Evolutionary conservation across 2,113 vertebrate genomes (phyloP).

Genomic region (Labeo rohita): DNA sequence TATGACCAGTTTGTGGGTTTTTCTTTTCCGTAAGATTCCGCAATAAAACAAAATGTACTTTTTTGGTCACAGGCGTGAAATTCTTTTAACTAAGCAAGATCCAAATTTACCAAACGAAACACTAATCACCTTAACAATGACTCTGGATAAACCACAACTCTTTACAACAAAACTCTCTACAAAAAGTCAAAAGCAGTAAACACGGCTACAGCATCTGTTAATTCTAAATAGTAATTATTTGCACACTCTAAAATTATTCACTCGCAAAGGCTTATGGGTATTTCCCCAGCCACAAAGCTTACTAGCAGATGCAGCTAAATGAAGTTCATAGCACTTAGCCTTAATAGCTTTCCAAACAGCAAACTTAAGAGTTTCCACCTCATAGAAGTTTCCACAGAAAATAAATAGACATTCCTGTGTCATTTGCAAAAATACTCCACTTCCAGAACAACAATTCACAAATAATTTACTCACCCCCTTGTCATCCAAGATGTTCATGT

Average conservation of each 20-base stretch:
- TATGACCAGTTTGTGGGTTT: not conserved
- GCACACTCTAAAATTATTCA: constrained; percentile 15
- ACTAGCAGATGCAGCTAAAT: not conserved
- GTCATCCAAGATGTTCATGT: too few species aligned
- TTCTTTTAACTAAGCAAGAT: constrained; percentile 1
- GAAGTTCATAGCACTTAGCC: constrained; percentile 2
- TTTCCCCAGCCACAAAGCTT: not conserved
- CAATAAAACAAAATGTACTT: constrained; percentile 15
- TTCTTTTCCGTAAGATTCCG: not conserved
- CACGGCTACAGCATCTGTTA: not conserved
- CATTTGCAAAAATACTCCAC: constrained; percentile 1
- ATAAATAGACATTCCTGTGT: not conserved
- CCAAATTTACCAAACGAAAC: not conserved
- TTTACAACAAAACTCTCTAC: not conserved
- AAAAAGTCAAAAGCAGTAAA: constrained; percentile 1
- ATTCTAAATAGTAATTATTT: constrained; percentile 26
- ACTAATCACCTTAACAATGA: constrained; percentile 13
- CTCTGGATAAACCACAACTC: constrained; percentile 11
- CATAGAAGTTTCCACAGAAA: not conserved
- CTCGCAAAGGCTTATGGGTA: constrained; percentile 11
- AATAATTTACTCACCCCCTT: too few species aligned
- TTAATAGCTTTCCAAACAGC: not conserved
- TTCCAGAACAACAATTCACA: too few species aligned
- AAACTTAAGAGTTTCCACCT: constrained; percentile 3
- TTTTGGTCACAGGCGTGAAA: constrained; percentile 8